Percentiles rank a stretch among this genome's conserved stretches.
Evolutionary conservation across 1,140 invertebrate species (phyloP).

Genomic region (Babylonia areolata): DNA sequence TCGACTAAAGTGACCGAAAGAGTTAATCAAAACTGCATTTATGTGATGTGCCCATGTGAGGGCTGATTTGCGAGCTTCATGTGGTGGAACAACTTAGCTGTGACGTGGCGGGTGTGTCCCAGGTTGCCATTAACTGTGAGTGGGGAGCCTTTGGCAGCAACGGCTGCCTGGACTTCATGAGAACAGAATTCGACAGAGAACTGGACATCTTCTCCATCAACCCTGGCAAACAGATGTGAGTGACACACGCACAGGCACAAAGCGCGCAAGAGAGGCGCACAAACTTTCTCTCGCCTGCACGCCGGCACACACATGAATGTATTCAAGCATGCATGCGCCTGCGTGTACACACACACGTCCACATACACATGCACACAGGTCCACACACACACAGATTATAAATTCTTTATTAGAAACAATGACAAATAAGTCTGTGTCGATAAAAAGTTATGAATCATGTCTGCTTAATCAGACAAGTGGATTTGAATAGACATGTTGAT

Average conservation of each 20-base stretch:
- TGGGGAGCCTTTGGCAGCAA: conserved; percentile 98
- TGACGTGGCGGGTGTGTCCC: conserved; percentile 43
- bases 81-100: too few species aligned
- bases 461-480: too few species aligned
- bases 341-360: background rate
- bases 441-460: too few species aligned
- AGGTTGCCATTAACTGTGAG: conserved; percentile 96
- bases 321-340: background rate
- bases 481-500: too few species aligned
- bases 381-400: too few species aligned
- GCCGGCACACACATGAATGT: background rate
- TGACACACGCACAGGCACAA: conserved; percentile 49
- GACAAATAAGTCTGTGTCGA: too few species aligned
- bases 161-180: conserved; percentile 89
- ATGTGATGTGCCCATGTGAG: too few species aligned
- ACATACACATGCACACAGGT: background rate
- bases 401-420: too few species aligned
- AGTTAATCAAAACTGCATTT: too few species aligned
- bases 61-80: too few species aligned
- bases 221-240: conserved; percentile 85
- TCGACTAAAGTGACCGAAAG: too few species aligned
- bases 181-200: conserved; percentile 91
- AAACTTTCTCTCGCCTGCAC: background rate
- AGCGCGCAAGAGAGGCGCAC: background rate
- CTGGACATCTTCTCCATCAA: conserved; percentile 91